Conservation (phyloP, 2,888 invertebrate genomes). For the Bellardia bayeri region DNA sequence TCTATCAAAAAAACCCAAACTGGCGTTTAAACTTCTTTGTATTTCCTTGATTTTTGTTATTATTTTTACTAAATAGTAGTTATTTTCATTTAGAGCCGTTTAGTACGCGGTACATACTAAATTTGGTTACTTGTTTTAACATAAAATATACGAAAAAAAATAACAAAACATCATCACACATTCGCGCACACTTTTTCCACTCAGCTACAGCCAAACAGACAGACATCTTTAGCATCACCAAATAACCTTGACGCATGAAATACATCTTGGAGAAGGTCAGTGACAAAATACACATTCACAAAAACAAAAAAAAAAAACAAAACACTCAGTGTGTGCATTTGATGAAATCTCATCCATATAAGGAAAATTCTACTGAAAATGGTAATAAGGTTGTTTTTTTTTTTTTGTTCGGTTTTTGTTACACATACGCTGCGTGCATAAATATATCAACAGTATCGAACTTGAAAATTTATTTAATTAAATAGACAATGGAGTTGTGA, state of each 20-base stretch:
- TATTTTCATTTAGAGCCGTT: conserved; percentile 43
- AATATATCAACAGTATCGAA: conserved; percentile 32
- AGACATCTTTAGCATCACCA: conserved; percentile 44
- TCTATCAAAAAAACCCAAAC: background rate
- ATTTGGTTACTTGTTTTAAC: conserved; percentile 64
- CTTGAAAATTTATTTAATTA: conserved; percentile 60
- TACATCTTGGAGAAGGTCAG: conserved; percentile 71
- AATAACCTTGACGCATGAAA: conserved; percentile 71
- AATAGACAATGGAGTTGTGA: conserved; percentile 28
- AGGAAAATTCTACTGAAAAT: conserved; percentile 66
- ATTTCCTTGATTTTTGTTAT: background rate
- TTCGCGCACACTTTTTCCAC: conserved; percentile 19
- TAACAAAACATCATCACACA: conserved; percentile 17
- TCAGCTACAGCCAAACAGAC: background rate
- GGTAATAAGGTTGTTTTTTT: conserved; percentile 46
- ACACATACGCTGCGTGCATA: conserved; percentile 24
- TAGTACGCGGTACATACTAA: conserved; percentile 50
- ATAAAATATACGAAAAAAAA: conserved; percentile 11
- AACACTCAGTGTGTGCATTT: conserved; percentile 10
- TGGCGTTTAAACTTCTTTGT: conserved; percentile 22
- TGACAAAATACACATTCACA: conserved; percentile 59
- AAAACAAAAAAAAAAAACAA: too few relatives aligned
- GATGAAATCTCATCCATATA: conserved; percentile 48
- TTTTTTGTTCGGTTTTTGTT: conserved; percentile 29
- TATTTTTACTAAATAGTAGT: conserved; percentile 21